A percentile compares a stretch with the other conserved stretches of the same genome.
These are phyloP conservation scores for Anguilla japonica DNA, from an alignment of 2,113 vertebrate species.

Conservation along the genomic window DNA sequence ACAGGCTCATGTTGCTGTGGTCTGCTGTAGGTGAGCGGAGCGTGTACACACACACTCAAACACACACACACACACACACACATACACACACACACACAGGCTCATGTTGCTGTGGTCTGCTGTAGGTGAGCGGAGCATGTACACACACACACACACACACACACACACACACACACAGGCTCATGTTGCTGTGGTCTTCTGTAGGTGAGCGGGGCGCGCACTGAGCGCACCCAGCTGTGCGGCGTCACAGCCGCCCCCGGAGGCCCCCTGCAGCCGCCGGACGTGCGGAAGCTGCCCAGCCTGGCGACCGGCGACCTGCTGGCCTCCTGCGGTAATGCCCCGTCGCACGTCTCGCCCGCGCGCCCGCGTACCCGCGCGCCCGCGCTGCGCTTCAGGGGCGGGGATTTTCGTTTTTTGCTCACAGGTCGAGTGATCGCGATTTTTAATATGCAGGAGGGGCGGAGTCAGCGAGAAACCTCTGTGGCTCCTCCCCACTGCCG, in stretches of 20 bases:
- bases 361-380: too few relatives aligned
- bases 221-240: conserved; percentile 62
- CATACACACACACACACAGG: too few relatives aligned
- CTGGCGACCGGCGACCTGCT: conserved; percentile 76
- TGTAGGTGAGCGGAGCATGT: too few relatives aligned
- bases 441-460: conserved; percentile 39
- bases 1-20: too few relatives aligned
- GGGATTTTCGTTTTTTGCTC: too few relatives aligned
- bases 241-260: conserved; percentile 55
- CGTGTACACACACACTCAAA: too few relatives aligned
- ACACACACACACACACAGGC: background rate
- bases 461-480: background rate
- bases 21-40: too few relatives aligned
- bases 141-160: background rate
- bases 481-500: conserved; percentile 23
- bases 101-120: too few relatives aligned
- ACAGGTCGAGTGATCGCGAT: too few relatives aligned
- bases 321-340: conserved; percentile 45
- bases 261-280: conserved; percentile 40
- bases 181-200: conserved; percentile 2
- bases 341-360: background rate
- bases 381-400: background rate
- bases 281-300: conserved; percentile 63
- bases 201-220: conserved; percentile 66
- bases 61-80: too few relatives aligned